Percentiles rank a stretch among this genome's conserved stretches.
phyloP scores from a whole-genome alignment of 2,797 vertebrate genomes.

The Aplochiton taeniatus region DNA sequence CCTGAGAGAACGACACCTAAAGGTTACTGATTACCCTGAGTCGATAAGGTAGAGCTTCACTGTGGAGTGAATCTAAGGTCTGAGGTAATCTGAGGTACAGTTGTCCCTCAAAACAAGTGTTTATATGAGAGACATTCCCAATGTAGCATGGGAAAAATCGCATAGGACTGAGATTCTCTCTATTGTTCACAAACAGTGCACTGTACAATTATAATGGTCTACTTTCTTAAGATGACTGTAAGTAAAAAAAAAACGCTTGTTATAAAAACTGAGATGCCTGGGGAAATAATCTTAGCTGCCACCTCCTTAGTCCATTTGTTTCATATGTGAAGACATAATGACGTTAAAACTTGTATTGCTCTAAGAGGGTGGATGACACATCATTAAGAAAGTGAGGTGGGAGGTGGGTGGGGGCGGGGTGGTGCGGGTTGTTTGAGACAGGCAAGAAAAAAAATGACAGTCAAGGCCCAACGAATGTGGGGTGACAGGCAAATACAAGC shows the following conservation, averaged over 20 bases:
- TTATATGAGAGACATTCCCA: no score
- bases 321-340: no score
- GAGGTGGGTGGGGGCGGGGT: constrained; percentile 29
- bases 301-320: constrained; percentile 44
- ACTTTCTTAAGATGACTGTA: no score
- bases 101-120: constrained; percentile 32
- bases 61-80: constrained; percentile 51
- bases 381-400: constrained; percentile 3
- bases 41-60: constrained; percentile 64
- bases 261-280: no score
- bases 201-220: no score
- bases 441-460: background rate
- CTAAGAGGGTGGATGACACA: no score
- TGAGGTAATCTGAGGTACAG: constrained; percentile 25
- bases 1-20: constrained; percentile 66
- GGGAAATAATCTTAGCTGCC: no score
- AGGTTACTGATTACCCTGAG: constrained; percentile 73
- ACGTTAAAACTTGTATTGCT: no score
- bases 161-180: no score
- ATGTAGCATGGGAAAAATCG: no score
- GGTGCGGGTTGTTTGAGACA: background rate
- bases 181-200: no score
- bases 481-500: background rate
- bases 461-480: background rate
- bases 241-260: no score